Evolutionary conservation across 1,140 invertebrate genomes (phyloP), one percentile per base, ranked within the genome.

Genomic region (Tachypleus tridentatus): DNA sequence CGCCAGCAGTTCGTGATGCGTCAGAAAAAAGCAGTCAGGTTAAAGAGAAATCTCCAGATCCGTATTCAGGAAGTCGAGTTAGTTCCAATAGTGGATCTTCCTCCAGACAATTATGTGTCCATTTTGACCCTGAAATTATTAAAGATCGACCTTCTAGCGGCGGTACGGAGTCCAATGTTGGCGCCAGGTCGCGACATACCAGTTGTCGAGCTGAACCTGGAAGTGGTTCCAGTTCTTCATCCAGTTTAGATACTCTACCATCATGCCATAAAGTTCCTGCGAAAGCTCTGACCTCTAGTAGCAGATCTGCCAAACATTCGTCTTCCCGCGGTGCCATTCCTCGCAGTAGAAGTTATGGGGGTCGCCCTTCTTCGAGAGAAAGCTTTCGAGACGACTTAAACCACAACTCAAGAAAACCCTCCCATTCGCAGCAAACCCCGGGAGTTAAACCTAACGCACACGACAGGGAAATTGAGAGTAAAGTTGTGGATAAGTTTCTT

Each of bases 281-380:
- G 57, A 10, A 57, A 48, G 9, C 58, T 61, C 51, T 48, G 54
- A 49, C 48, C 51, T 3, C 8, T 9, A 62, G 67, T 5, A 61
- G 58, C n/a, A 60, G 58, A 9, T 29, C 59, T 58, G 50, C 57
- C n/a, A 10, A 56, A 57, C 8, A 49, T 8, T 4, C 4, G 5
- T 29, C 63, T 52, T 51, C 60, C 48, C 5, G 10, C 29, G 9
- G 57, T 62, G 52, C 56, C 10, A 51, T 63, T 51, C 60, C 64
- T 4, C 50, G 70, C 9, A 69, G 67, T 48, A 11, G 64, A 3
- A 71, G 70, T 50, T 72, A 68, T 62, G 59, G 69, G 4, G 67
- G 67, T 54, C n/a, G 7, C 7, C 7, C 7, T 8, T 7, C 53
- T n/a, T 53, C 61, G 60, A 60, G 54, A 60, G n/a, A 62, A 67